A percentile compares a stretch with the other conserved stretches of the same genome.
phyloP scores from a whole-genome alignment of 2,113 vertebrate genomes.

The Labeo rohita region DNA sequence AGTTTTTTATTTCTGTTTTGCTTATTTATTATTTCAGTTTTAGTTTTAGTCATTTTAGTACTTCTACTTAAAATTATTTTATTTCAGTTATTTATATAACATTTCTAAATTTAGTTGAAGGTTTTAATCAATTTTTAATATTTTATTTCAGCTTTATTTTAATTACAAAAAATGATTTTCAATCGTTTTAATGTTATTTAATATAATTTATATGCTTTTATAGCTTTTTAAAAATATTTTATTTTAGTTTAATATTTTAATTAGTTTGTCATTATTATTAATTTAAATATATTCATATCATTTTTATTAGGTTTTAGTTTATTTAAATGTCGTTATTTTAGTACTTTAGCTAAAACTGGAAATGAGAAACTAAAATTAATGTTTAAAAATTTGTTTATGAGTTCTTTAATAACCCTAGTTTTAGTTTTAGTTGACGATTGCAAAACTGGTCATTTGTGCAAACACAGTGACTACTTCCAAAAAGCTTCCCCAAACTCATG shows the following conservation, averaged over 20 bases:
- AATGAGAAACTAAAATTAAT: no score
- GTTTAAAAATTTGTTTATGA: no score
- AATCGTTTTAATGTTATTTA: not conserved
- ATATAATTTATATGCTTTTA: not conserved
- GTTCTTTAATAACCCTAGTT: no score
- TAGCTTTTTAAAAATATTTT: not conserved
- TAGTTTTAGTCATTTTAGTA: not conserved
- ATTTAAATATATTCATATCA: no score
- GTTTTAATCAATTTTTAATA: not conserved
- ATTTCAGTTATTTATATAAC: not conserved
- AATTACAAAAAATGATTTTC: not conserved
- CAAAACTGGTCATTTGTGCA: not conserved
- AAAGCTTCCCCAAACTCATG: not conserved
- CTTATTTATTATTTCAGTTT: not conserved
- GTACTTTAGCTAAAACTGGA: no score
- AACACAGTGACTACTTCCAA: not conserved
- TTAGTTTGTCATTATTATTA: no score
- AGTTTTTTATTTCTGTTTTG: not conserved
- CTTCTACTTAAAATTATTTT: not conserved
- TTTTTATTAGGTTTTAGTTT: no score
- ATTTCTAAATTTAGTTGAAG: not conserved
- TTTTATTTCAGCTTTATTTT: not conserved
- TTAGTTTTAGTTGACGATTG: not conserved
- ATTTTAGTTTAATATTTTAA: not conserved
- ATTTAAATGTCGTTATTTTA: no score